Evolutionary conservation across 2,888 invertebrate genomes (phyloP), one percentile per base, ranked within the genome.

Genomic region (Plemyria rubiginata): DNA sequence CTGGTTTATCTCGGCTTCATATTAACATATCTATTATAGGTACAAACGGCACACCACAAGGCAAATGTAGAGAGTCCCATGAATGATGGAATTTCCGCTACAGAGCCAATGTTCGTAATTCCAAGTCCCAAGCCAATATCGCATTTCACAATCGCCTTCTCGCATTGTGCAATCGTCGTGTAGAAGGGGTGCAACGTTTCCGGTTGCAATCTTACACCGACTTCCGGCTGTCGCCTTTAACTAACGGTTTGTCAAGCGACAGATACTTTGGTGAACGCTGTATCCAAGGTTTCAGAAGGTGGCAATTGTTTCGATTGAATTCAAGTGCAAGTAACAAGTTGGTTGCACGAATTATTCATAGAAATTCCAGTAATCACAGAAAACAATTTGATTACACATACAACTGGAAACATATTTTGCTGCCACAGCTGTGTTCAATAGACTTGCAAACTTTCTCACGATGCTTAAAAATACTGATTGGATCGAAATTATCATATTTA

Each of bases 131-230:
- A 60, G 61, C 57, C 63, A 63, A 63, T 67, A 68, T 70, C 67
- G 57, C 68, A 67, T 68, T 66, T 66, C 68, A 66, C 70, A 72
- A 69, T 72, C 53, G 43, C 65, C 67, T 60, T 69, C 62, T 55
- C 49, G 73, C 65, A 80, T 79, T 83, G 79, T 80, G 75, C 76
- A 75, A 75, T 72, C 69, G 60, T 70, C 66, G 71, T 63, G 65
- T 72, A 67, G 73, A 84, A 87, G 81, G 88, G 89, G 88, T 88
- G 84, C 80, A 73, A 71, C 72, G 56, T 54, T 66, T 86, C 87
- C 85, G 85, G 81, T 84, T 86, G 89, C 85, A 89, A 88, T 85
- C 85, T 84, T 85, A 89, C 83, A 89, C 89, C 82, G 70, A 88
- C 88, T 86, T 90, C 90, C 90, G 85, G 61, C 74, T 67, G 73